Evolutionary conservation across 2,113 vertebrate species (phyloP).

Genomic region (Pseudonaja textilis): DNA sequence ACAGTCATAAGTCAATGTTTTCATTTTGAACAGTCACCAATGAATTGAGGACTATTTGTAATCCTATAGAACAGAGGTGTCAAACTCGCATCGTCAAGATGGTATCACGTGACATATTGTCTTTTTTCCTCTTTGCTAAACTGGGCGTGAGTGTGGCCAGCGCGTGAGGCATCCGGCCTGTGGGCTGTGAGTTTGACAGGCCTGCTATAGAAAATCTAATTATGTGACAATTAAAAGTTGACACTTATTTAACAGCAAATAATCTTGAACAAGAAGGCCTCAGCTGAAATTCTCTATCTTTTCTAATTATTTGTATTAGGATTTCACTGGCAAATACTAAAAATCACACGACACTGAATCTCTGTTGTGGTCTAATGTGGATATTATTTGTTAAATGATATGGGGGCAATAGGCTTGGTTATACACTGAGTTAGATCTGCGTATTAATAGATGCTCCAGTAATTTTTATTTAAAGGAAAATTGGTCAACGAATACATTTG

Average conservation of each 20-base stretch:
- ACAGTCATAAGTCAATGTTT: neutral
- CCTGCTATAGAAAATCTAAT: neutral
- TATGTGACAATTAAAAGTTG: neutral
- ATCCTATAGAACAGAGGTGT: neutral
- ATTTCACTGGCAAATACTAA: neutral
- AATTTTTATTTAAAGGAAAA: neutral
- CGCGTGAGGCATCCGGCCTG: too few species aligned
- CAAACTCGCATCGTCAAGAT: too few species aligned
- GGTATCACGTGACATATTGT: too few species aligned
- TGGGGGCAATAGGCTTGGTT: neutral
- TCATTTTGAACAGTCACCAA: neutral
- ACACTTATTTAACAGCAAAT: neutral
- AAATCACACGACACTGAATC: neutral
- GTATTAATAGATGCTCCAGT: neutral
- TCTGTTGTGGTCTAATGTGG: neutral
- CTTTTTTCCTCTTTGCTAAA: too few species aligned
- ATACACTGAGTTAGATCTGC: neutral
- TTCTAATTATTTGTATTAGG: neutral
- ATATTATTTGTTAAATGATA: neutral
- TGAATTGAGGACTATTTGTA: neutral
- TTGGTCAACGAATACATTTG: neutral
- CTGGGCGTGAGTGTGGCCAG: too few species aligned
- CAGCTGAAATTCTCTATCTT: neutral
- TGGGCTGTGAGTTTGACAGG: too few species aligned
- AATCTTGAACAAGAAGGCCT: neutral